These are phyloP conservation scores for Gymnocephalus cernua DNA, from an alignment of 2,113 vertebrate species.

Conservation along the genomic window DNA sequence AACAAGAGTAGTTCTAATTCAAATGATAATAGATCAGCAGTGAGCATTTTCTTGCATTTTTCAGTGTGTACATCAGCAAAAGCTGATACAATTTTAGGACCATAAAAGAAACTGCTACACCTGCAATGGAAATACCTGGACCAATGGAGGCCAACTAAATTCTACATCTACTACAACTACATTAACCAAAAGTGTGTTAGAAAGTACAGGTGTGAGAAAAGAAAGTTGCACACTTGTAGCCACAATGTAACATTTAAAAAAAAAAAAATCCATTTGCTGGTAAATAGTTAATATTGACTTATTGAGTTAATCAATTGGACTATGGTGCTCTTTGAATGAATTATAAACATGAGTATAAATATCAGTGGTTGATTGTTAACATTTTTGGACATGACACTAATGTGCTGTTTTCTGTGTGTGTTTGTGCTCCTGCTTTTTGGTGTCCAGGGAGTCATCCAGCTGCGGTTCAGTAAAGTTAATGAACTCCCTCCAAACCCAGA, in stretches of 20 bases:
- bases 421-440: constrained; percentile 14
- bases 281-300: too few relatives aligned
- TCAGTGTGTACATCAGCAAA: not conserved
- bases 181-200: too few relatives aligned
- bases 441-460: constrained; percentile 88
- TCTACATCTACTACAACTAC: too few relatives aligned
- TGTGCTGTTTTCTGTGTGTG: not conserved
- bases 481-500: constrained; percentile 88
- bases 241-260: too few relatives aligned
- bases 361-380: not conserved
- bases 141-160: too few relatives aligned
- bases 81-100: not conserved
- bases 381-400: not conserved
- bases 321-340: not conserved
- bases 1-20: not conserved
- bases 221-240: too few relatives aligned
- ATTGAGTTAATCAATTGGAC: too few relatives aligned
- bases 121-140: not conserved
- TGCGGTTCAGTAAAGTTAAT: constrained; percentile 89
- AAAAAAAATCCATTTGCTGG: too few relatives aligned
- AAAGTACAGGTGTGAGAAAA: too few relatives aligned
- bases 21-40: not conserved
- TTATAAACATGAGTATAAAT: not conserved
- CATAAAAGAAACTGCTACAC: not conserved
- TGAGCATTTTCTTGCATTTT: not conserved